These are phyloP conservation scores for Protobothrops mucrosquamatus DNA, from an alignment of 2,113 vertebrate genomes.

Conservation along the genomic window DNA sequence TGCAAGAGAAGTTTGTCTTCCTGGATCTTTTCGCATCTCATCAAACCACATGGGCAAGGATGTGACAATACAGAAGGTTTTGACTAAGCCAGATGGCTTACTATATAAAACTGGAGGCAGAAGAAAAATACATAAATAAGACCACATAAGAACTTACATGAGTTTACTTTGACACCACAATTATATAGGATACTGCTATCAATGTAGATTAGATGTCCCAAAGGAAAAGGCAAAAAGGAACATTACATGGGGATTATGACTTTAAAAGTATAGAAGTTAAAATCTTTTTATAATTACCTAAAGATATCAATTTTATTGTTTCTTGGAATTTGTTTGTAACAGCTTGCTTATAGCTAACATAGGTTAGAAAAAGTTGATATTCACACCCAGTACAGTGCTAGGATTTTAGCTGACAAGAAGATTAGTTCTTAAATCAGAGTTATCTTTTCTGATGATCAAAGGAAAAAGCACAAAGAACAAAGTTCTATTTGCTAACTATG, in stretches of 20 bases:
- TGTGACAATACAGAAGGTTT: neutral
- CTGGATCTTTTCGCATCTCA: conserved; percentile 22
- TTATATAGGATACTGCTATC: conserved; percentile 1
- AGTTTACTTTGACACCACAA: conserved; percentile 7
- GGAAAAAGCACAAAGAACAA: neutral
- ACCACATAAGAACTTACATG: neutral
- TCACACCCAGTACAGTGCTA: neutral
- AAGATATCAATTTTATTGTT: neutral
- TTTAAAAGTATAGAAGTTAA: neutral
- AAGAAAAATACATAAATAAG: neutral
- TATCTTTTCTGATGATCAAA: neutral
- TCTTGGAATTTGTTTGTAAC: neutral
- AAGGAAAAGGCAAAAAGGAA: neutral
- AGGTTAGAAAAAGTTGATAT: neutral
- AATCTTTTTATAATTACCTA: neutral
- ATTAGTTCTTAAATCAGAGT: neutral
- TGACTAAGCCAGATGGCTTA: conserved; percentile 4
- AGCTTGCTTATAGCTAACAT: neutral
- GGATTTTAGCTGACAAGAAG: neutral
- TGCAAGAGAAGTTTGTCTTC: conserved; percentile 23
- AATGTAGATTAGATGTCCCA: conserved; percentile 17
- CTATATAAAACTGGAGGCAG: conserved; percentile 16
- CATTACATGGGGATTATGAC: conserved; percentile 1
- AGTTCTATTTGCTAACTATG: neutral
- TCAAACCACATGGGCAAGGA: conserved; percentile 23